phyloP scores from a whole-genome alignment of 2,888 invertebrate genomes.

The Euzetes globulus region DNA sequence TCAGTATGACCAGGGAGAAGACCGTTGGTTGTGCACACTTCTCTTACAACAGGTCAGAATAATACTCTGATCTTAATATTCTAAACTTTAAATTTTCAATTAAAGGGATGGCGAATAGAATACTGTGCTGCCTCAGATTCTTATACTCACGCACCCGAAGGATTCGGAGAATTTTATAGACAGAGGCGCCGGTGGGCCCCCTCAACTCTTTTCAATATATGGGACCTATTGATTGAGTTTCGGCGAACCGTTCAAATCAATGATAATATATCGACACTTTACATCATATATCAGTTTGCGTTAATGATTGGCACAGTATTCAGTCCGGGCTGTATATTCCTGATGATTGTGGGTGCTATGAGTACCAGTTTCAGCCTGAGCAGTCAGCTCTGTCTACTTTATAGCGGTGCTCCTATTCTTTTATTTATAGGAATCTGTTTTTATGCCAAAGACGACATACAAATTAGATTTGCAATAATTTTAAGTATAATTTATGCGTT shows the following conservation, averaged over 20 bases:
- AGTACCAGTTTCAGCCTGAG: conserved; percentile 59
- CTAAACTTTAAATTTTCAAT: too few relatives aligned
- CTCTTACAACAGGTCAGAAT: conserved; percentile 93
- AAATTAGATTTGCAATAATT: conserved; percentile 79
- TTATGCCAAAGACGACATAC: conserved; percentile 52
- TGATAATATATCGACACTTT: conserved; percentile 52
- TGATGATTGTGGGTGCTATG: conserved; percentile 74
- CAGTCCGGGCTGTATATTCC: conserved; percentile 72
- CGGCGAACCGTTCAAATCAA: conserved; percentile 51
- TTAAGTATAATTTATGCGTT: conserved; percentile 94
- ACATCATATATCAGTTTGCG: conserved; percentile 49
- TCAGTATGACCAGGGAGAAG: conserved; percentile 65
- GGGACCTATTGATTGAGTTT: conserved; percentile 52
- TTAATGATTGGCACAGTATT: conserved; percentile 67
- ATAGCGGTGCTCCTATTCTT: conserved; percentile 84
- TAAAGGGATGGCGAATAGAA: conserved; percentile 52
- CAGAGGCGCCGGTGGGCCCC: conserved; percentile 55
- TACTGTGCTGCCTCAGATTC: conserved; percentile 87
- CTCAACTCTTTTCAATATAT: conserved; percentile 55
- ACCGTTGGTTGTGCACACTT: conserved; percentile 96
- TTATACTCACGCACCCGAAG: conserved; percentile 53
- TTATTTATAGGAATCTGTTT: conserved; percentile 62
- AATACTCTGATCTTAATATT: conserved; percentile 53
- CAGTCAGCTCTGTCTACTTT: conserved; percentile 64
- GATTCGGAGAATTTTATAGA: conserved; percentile 52